These are phyloP conservation scores for Nephrotoma appendiculata DNA, from an alignment of 2,888 invertebrate species.

Conservation along the genomic window DNA sequence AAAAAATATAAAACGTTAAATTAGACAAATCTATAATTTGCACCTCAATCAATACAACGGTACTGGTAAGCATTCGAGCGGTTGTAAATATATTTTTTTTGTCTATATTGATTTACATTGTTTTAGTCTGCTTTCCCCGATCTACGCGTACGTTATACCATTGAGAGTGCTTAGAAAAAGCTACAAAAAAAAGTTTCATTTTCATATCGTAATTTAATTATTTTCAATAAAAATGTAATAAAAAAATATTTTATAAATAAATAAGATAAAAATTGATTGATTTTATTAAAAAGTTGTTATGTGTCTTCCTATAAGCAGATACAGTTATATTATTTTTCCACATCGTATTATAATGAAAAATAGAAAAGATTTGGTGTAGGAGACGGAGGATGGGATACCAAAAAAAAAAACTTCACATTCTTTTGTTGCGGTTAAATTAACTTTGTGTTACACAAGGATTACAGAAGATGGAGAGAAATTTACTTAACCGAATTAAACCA, in stretches of 20 bases:
- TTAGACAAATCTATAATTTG: neutral
- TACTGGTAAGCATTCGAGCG: neutral
- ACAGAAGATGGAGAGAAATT: neutral
- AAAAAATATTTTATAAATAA: neutral
- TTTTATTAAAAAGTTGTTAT: neutral
- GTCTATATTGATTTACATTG: too few relatives aligned
- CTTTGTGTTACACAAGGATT: neutral
- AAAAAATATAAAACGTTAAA: neutral
- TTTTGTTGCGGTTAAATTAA: neutral
- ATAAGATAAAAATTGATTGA: neutral
- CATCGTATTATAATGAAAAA: neutral
- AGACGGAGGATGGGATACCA: neutral
- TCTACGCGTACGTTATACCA: too few relatives aligned
- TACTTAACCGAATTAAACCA: neutral
- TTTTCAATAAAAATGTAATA: neutral
- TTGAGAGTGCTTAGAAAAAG: neutral
- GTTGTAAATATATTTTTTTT: neutral
- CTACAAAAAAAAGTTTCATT: neutral
- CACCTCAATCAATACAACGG: neutral
- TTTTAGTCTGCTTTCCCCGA: too few relatives aligned
- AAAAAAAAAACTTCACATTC: neutral
- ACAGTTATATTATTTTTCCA: neutral
- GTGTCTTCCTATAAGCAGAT: neutral
- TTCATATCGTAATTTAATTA: neutral
- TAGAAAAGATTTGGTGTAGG: neutral